phyloP scores from a whole-genome alignment of 2,113 vertebrate genomes.

The Mugil cephalus region DNA sequence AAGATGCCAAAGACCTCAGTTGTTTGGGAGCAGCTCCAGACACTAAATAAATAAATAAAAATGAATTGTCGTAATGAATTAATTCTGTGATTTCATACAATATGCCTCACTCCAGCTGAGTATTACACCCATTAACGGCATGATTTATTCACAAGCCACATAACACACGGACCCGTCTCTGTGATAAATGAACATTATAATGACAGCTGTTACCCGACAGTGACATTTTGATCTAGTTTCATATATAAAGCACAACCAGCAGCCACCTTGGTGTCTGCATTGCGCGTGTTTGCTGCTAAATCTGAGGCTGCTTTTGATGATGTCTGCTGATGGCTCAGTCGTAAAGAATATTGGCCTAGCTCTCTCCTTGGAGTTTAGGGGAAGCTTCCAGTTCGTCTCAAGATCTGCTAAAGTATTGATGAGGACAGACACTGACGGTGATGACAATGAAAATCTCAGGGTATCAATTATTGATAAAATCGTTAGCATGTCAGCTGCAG shows the following conservation, averaged over 20 bases:
- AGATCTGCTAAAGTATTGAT: constrained; percentile 63
- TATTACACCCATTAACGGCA: constrained; percentile 23
- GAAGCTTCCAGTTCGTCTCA: constrained; percentile 43
- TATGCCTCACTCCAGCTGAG: not conserved
- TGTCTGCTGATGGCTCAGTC: not conserved
- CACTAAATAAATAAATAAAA: too few relatives aligned
- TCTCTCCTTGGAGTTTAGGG: constrained; percentile 8
- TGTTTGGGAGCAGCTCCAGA: too few relatives aligned
- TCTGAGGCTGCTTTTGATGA: too few relatives aligned
- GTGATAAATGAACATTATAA: constrained; percentile 22
- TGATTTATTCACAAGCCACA: constrained; percentile 46
- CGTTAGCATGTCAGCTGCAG: constrained; percentile 59
- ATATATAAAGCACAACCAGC: not conserved
- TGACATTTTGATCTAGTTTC: not conserved
- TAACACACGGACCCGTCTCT: constrained; percentile 1
- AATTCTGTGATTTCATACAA: not conserved
- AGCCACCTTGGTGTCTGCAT: too few relatives aligned
- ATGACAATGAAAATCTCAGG: constrained; percentile 55
- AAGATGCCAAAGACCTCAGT: too few relatives aligned
- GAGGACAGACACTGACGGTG: constrained; percentile 49
- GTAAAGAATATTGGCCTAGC: not conserved
- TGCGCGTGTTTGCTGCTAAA: too few relatives aligned
- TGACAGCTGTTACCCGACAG: constrained; percentile 31
- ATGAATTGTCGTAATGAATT: too few relatives aligned
- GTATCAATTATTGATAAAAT: constrained; percentile 67